phyloP scores from a whole-genome alignment of 2,888 invertebrate genomes.

The Napeogenes sylphis region DNA sequence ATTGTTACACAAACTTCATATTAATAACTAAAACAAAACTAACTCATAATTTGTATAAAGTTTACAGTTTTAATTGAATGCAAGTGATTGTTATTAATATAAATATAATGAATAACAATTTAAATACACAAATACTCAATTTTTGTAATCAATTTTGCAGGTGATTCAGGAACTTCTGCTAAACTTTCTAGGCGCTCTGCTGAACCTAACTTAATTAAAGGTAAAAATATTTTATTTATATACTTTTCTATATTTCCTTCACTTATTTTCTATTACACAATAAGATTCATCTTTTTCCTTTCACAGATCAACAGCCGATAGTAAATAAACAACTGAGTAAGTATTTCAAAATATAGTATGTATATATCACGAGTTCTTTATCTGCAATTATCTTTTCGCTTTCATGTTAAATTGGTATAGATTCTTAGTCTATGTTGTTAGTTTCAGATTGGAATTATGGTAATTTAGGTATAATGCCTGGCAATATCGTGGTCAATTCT shows the following conservation, averaged over 20 bases:
- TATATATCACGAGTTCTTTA: neutral
- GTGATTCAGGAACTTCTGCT: constrained; percentile 41
- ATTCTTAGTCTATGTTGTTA: constrained; percentile 14
- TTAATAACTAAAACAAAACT: constrained; percentile 3
- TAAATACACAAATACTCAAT: neutral
- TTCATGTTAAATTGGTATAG: constrained; percentile 5
- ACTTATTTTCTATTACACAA: neutral
- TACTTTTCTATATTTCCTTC: neutral
- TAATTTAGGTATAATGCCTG: constrained; percentile 33
- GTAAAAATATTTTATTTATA: constrained; percentile 31
- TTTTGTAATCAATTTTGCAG: constrained; percentile 42
- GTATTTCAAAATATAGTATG: constrained; percentile 23
- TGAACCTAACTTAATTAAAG: constrained; percentile 36
- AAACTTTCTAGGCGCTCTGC: constrained; percentile 40
- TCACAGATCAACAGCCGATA: constrained; percentile 14
- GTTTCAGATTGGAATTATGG: constrained; percentile 55
- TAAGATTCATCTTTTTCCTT: constrained; percentile 7
- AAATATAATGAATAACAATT: neutral
- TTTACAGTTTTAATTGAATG: neutral
- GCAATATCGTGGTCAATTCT: constrained; percentile 5
- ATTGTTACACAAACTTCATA: neutral
- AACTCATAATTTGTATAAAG: constrained; percentile 5
- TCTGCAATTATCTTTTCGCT: neutral
- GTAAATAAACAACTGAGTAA: constrained; percentile 33
- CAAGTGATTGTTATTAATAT: neutral